These are phyloP conservation scores for Setophaga petechia DNA, from an alignment of 2,113 vertebrate genomes.

Conservation along the genomic window DNA sequence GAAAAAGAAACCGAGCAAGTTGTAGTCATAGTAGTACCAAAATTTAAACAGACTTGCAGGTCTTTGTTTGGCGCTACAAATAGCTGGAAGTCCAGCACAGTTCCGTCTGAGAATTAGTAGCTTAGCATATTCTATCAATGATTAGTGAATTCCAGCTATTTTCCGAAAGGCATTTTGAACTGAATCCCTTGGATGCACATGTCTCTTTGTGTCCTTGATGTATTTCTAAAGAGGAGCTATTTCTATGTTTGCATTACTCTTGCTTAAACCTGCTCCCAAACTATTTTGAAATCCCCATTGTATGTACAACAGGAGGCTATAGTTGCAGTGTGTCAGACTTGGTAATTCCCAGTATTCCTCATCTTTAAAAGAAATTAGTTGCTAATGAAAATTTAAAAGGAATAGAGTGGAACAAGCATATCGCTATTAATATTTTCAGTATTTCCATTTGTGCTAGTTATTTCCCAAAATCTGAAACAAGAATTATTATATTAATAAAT, in stretches of 20 bases:
- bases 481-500: background rate
- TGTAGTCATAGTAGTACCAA: background rate
- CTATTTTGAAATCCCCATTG: conserved; percentile 1
- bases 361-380: background rate
- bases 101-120: background rate
- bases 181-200: background rate
- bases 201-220: background rate
- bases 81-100: background rate
- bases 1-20: background rate
- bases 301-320: background rate
- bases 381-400: background rate
- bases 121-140: background rate
- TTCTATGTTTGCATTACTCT: background rate
- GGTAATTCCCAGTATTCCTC: background rate
- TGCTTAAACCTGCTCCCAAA: background rate
- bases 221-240: conserved; percentile 1
- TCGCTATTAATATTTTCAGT: background rate
- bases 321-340: background rate
- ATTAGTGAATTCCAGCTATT: background rate
- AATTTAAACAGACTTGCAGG: background rate
- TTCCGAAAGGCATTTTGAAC: background rate
- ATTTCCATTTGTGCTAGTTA: background rate
- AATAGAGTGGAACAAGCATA: background rate
- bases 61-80: background rate
- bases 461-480: background rate